These are phyloP conservation scores for Sitophilus oryzae DNA, from an alignment of 1,140 invertebrate species.

Conservation along the genomic window DNA sequence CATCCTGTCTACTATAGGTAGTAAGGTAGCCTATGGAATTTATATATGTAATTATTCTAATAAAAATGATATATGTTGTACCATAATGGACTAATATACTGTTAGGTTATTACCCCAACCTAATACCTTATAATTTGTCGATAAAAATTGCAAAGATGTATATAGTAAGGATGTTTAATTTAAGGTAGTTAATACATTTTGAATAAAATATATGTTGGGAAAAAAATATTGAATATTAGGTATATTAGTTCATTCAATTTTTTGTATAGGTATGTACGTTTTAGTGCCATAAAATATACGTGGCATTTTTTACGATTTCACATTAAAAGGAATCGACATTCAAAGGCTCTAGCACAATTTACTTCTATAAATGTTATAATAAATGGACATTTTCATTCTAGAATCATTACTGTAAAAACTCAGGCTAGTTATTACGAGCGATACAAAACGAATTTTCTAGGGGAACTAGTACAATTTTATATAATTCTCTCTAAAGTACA, in stretches of 20 bases:
- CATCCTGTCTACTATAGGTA: not conserved
- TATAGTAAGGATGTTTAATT: too few relatives aligned
- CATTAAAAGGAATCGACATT: not conserved
- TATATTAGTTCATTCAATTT: too few relatives aligned
- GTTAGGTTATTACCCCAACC: too few relatives aligned
- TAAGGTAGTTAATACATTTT: too few relatives aligned
- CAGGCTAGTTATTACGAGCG: constrained; percentile 2
- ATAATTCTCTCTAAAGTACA: too few relatives aligned
- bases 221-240: too few relatives aligned
- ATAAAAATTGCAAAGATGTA: too few relatives aligned
- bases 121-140: too few relatives aligned
- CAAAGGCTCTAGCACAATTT: not conserved
- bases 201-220: too few relatives aligned
- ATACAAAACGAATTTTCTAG: constrained; percentile 5
- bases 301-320: not conserved
- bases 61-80: not conserved
- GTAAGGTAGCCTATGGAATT: constrained; percentile 4
- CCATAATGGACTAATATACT: too few relatives aligned
- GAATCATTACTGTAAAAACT: not conserved
- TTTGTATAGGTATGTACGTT: not conserved
- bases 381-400: not conserved
- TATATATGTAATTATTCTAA: not conserved
- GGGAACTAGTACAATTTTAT: not conserved
- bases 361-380: not conserved
- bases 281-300: not conserved